These are phyloP conservation scores for Eunapius fragilis DNA, from an alignment of 37 sponge, comb jelly and placozoan genomes.

Conservation along the genomic window DNA sequence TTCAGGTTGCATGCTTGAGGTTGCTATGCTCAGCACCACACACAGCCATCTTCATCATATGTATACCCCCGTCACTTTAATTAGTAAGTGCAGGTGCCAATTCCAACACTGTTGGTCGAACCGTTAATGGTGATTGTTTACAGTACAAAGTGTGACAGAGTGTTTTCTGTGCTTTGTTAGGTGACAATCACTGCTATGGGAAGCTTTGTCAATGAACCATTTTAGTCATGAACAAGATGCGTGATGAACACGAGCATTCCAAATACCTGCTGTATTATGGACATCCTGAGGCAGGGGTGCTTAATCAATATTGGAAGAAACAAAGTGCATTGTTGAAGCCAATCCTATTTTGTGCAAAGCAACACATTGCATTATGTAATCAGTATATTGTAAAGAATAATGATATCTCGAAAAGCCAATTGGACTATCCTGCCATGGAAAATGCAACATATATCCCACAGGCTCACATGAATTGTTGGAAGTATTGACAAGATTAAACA, in stretches of 20 bases:
- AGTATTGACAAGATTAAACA: not conserved
- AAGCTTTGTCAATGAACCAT: not conserved
- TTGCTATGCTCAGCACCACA: too few relatives aligned
- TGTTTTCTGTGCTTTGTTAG: not conserved
- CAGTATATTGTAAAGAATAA: slow-evolving; percentile 21
- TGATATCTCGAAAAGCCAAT: not conserved
- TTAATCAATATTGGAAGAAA: slow-evolving; percentile 2
- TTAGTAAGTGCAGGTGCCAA: not conserved
- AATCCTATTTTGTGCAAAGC: slow-evolving; percentile 29
- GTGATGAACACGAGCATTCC: not conserved
- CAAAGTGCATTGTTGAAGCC: slow-evolving; percentile 11
- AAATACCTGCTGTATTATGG: not conserved
- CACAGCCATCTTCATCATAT: not conserved
- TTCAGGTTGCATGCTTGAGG: too few relatives aligned
- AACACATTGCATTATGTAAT: slow-evolving; percentile 42
- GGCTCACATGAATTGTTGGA: slow-evolving; percentile 2
- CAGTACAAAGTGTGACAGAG: not conserved
- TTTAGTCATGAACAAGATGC: not conserved
- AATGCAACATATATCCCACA: slow-evolving; percentile 17
- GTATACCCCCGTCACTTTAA: not conserved
- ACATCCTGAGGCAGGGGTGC: not conserved
- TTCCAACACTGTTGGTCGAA: too few relatives aligned
- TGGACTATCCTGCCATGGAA: slow-evolving; percentile 15
- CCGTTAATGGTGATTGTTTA: not conserved
- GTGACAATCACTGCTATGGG: not conserved